Evolutionary conservation across 2,113 vertebrate species (phyloP).

Genomic region (Prinia subflava): DNA sequence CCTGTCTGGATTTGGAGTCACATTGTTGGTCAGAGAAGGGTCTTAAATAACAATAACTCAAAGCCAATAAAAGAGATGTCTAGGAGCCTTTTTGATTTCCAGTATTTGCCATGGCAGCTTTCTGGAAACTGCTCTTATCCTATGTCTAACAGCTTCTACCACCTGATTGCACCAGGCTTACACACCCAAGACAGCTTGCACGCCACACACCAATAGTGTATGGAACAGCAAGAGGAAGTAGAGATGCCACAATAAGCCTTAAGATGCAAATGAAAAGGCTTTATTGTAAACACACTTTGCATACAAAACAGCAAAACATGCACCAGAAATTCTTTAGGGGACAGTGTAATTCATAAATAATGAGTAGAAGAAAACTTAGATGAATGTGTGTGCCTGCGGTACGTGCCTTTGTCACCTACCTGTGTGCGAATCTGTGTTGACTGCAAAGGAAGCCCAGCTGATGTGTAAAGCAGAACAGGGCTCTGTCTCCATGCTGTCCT

Average conservation of each 20-base stretch:
- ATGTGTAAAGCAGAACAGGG: too few species aligned
- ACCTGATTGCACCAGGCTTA: background rate
- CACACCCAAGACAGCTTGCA: too few species aligned
- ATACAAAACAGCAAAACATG: background rate
- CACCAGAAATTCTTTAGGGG: background rate
- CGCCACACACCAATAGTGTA: background rate
- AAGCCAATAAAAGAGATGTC: background rate
- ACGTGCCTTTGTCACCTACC: background rate
- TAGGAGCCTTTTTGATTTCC: background rate
- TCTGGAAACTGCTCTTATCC: background rate
- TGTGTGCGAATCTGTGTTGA: too few species aligned
- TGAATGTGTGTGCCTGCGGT: rapidly evolving
- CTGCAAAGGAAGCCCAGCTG: background rate
- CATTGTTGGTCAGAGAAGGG: background rate
- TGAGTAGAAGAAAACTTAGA: background rate
- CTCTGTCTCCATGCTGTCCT: background rate
- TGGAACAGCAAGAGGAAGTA: background rate
- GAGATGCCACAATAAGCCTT: background rate
- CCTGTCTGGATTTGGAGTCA: background rate
- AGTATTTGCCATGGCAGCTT: background rate
- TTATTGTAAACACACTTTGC: background rate
- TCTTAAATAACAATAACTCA: background rate
- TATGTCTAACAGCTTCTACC: background rate
- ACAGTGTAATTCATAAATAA: background rate
- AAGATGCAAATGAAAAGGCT: background rate